phyloP scores from a whole-genome alignment of 2,888 invertebrate genomes.

The Tricholauxania praeusta region DNA sequence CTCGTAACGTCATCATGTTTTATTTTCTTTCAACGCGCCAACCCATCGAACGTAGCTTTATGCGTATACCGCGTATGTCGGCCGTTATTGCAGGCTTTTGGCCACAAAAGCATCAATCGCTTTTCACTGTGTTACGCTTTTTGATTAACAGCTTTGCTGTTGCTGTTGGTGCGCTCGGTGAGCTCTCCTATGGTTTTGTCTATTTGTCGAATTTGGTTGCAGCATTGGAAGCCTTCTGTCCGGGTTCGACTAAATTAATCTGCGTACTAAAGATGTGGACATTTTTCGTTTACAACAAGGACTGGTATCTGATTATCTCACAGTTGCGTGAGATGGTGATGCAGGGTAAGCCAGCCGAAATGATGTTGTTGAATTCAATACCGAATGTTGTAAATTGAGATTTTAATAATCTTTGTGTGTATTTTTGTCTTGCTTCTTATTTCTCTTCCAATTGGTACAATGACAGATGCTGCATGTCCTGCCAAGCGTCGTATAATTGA shows the following conservation, averaged over 20 bases:
- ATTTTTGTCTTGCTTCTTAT: neutral
- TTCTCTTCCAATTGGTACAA: neutral
- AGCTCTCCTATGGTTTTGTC: slow-evolving; percentile 57
- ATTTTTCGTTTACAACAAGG: slow-evolving; percentile 54
- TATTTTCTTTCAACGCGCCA: slow-evolving; percentile 46
- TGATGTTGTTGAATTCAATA: too few species aligned
- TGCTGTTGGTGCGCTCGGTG: slow-evolving; percentile 57
- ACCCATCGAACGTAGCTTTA: slow-evolving; percentile 56
- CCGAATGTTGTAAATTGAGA: too few species aligned
- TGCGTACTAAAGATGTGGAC: slow-evolving; percentile 59
- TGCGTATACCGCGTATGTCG: slow-evolving; percentile 55
- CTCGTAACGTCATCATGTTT: slow-evolving; percentile 44
- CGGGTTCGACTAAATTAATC: slow-evolving; percentile 60
- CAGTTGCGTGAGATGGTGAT: slow-evolving; percentile 53
- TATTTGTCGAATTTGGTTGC: slow-evolving; percentile 54
- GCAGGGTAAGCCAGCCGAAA: slow-evolving; percentile 44
- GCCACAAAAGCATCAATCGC: slow-evolving; percentile 53
- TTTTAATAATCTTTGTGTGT: neutral
- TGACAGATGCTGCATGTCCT: slow-evolving; percentile 12
- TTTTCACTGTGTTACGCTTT: slow-evolving; percentile 49
- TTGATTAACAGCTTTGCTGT: slow-evolving; percentile 53
- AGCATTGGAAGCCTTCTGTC: slow-evolving; percentile 65
- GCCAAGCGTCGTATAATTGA: slow-evolving; percentile 53
- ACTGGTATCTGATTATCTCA: slow-evolving; percentile 51
- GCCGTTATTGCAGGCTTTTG: slow-evolving; percentile 60